Percentiles rank a stretch among this genome's conserved stretches.
Conservation (phyloP, 2,113 vertebrate genomes). For the Axis porcinus region DNA sequence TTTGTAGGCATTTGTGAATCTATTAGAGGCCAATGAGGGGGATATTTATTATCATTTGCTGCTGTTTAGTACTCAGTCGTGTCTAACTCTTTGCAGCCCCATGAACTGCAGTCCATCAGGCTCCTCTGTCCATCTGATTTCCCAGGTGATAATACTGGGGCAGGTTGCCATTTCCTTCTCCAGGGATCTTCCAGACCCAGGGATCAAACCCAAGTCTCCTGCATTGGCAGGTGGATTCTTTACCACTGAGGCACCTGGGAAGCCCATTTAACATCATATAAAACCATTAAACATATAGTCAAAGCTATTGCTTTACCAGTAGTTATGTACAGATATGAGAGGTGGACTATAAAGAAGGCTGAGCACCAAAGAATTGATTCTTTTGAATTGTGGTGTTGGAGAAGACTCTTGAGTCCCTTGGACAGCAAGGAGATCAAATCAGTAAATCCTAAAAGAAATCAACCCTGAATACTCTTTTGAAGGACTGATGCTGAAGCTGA, state of each 20-base stretch:
- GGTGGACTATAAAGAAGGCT: background rate
- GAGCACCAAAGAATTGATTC: background rate
- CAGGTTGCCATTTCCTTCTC: background rate
- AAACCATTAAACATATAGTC: background rate
- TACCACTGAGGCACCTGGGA: background rate
- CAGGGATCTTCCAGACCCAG: background rate
- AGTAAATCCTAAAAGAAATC: background rate
- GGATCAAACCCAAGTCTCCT: background rate
- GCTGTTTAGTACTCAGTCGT: background rate
- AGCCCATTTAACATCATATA: background rate
- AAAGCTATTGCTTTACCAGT: background rate
- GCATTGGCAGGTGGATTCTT: background rate
- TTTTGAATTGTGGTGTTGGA: background rate
- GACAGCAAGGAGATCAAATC: background rate
- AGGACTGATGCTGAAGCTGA: background rate
- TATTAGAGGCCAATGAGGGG: background rate
- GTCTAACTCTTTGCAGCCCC: background rate
- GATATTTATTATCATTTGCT: background rate
- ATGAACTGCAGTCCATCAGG: background rate
- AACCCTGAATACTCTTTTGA: background rate
- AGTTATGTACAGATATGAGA: background rate
- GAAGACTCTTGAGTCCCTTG: background rate
- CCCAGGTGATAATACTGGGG: background rate
- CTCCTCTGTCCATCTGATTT: background rate
- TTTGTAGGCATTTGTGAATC: background rate